phyloP scores from a whole-genome alignment of 2,113 vertebrate species.

The Microtus richardsoni region DNA sequence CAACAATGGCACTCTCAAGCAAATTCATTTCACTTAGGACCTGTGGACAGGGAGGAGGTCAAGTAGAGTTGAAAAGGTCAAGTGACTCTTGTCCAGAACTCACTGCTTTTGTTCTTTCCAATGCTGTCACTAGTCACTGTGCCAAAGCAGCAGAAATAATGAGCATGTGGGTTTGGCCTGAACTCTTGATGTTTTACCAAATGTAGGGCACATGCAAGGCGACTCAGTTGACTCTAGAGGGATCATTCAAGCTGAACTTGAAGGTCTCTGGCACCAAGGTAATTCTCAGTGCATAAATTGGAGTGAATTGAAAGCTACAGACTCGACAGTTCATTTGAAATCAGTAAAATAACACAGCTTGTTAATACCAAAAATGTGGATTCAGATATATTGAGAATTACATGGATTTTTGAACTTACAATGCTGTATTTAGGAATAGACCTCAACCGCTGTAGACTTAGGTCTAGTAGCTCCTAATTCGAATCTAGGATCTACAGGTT shows the following conservation, averaged over 20 bases:
- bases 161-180: conserved; percentile 81
- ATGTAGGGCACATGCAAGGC: conserved; percentile 82
- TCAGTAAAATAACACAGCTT: not conserved
- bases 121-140: conserved; percentile 71
- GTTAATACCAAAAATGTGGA: not conserved
- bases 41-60: conserved; percentile 71
- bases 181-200: conserved; percentile 83
- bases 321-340: conserved; percentile 37
- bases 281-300: conserved; percentile 52
- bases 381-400: not conserved
- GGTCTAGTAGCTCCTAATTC: not conserved
- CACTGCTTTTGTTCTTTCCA: conserved; percentile 77
- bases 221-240: conserved; percentile 84
- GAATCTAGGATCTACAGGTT: not conserved
- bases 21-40: conserved; percentile 61
- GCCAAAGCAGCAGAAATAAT: conserved; percentile 78
- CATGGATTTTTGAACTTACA: not conserved
- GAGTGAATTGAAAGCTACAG: conserved; percentile 48
- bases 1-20: conserved; percentile 67
- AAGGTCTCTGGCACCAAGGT: conserved; percentile 34
- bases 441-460: not conserved
- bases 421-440: not conserved
- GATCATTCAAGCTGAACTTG: conserved; percentile 76
- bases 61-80: conserved; percentile 75
- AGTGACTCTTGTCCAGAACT: conserved; percentile 63